Percentiles rank a stretch among this genome's conserved stretches.
These are phyloP conservation scores for Acronicta psi DNA, from an alignment of 2,888 invertebrate species.

Conservation along the genomic window DNA sequence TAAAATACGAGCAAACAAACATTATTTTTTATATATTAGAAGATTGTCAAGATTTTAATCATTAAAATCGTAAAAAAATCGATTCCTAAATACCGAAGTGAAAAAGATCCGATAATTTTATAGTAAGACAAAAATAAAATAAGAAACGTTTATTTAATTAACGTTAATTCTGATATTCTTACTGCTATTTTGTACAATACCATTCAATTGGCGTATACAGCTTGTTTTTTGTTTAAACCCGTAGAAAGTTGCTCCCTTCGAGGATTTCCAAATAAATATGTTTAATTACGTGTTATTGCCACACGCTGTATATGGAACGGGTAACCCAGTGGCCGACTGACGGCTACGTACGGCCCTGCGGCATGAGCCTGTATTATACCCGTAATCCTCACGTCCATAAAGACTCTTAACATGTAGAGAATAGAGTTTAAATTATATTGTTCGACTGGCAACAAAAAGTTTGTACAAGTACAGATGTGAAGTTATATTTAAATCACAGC, in stretches of 20 bases:
- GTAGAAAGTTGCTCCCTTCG: slow-evolving; percentile 58
- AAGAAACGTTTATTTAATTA: no score
- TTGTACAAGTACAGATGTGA: slow-evolving; percentile 70
- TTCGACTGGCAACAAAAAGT: slow-evolving; percentile 61
- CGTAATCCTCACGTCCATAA: slow-evolving; percentile 17
- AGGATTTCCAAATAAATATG: slow-evolving; percentile 56
- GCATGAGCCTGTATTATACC: slow-evolving; percentile 40
- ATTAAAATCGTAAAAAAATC: no score
- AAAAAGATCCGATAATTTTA: no score
- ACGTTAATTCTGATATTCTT: no score
- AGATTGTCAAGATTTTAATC: no score
- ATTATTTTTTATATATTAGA: no score
- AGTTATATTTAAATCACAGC: slow-evolving; percentile 85
- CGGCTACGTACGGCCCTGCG: slow-evolving; percentile 49
- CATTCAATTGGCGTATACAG: no score
- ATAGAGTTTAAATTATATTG: slow-evolving; percentile 64
- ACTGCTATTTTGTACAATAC: no score
- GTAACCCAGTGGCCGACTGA: slow-evolving; percentile 71
- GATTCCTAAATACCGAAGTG: no score
- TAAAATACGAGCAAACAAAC: no score
- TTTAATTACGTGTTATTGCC: slow-evolving; percentile 55
- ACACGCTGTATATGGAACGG: slow-evolving; percentile 61
- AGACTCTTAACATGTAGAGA: slow-evolving; percentile 40
- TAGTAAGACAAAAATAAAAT: no score
- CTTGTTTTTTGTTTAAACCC: no score